A percentile compares a stretch with the other conserved stretches of the same genome.
phyloP scores from a whole-genome alignment of 2,797 vertebrate species.

The Acanthurus leucopareius region DNA sequence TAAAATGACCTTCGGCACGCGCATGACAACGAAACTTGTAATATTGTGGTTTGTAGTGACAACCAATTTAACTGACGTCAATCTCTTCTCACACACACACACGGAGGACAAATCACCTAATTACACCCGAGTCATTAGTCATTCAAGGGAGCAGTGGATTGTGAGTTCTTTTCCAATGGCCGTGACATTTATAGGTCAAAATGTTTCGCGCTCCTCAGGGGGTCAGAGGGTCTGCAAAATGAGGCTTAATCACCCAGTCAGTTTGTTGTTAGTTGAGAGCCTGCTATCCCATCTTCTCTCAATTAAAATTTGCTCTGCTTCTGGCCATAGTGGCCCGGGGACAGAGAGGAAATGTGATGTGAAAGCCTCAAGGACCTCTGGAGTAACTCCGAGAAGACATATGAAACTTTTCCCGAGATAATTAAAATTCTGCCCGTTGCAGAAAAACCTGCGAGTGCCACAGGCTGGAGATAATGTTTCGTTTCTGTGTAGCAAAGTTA shows the following conservation, averaged over 20 bases:
- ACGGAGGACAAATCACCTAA: slow-evolving; percentile 40
- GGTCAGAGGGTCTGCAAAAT: slow-evolving; percentile 37
- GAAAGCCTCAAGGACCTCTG: slow-evolving; percentile 27
- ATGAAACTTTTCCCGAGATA: slow-evolving; percentile 29
- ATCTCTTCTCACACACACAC: slow-evolving; percentile 23
- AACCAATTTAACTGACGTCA: slow-evolving; percentile 9
- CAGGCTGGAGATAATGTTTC: neutral
- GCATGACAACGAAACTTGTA: neutral
- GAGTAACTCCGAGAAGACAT: neutral
- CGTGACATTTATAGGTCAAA: slow-evolving; percentile 70
- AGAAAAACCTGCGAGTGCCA: slow-evolving; percentile 8
- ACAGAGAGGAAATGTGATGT: slow-evolving; percentile 26
- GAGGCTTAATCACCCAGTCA: slow-evolving; percentile 51
- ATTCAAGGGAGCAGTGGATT: slow-evolving; percentile 29
- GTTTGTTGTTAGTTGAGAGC: slow-evolving; percentile 25
- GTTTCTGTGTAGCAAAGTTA: neutral
- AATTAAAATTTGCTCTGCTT: slow-evolving; percentile 52
- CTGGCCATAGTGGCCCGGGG: slow-evolving; percentile 19
- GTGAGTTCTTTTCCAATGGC: slow-evolving; percentile 23
- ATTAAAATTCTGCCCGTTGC: slow-evolving; percentile 45
- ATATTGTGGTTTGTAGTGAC: neutral
- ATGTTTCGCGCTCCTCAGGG: slow-evolving; percentile 33
- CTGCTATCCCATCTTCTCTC: slow-evolving; percentile 27
- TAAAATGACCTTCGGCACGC: slow-evolving; percentile 31
- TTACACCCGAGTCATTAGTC: slow-evolving; percentile 42